phyloP scores from a whole-genome alignment of 2,113 vertebrate species.

The Atlantisia rogersi region DNA sequence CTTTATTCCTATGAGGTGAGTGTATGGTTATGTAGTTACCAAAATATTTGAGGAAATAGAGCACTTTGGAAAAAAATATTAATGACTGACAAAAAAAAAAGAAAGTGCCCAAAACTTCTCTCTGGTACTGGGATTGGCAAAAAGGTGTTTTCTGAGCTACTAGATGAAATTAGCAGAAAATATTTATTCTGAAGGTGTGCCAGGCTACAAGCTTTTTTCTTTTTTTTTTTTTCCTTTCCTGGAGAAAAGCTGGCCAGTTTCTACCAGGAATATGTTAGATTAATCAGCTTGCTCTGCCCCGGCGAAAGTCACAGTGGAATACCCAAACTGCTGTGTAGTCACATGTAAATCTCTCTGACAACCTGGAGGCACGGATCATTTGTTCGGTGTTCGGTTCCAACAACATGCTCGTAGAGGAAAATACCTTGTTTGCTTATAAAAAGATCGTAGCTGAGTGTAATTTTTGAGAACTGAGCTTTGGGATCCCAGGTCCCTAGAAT shows the following conservation, averaged over 20 bases:
- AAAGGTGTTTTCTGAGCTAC: background rate
- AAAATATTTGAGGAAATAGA: slow-evolving; percentile 9
- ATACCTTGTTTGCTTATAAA: slow-evolving; percentile 19
- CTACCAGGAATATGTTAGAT: slow-evolving; percentile 18
- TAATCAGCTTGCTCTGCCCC: background rate
- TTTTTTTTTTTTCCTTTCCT: background rate
- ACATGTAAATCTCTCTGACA: slow-evolving; percentile 49
- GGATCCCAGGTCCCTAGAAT: background rate
- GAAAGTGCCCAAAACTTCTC: background rate
- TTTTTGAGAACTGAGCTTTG: background rate
- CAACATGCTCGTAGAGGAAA: background rate
- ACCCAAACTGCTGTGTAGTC: background rate
- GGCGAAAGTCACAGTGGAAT: slow-evolving; percentile 26
- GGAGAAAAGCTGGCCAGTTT: background rate
- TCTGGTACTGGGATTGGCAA: background rate
- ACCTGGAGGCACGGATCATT: slow-evolving; percentile 31
- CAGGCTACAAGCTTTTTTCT: background rate
- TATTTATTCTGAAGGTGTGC: background rate
- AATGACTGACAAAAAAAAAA: background rate
- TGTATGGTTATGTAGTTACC: background rate
- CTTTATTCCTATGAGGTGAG: background rate
- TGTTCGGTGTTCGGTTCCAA: background rate
- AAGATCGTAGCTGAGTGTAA: background rate
- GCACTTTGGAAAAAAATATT: slow-evolving; percentile 35
- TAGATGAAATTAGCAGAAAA: background rate